Conservation (phyloP, 1,140 invertebrate genomes). For the Drosophila miranda region DNA sequence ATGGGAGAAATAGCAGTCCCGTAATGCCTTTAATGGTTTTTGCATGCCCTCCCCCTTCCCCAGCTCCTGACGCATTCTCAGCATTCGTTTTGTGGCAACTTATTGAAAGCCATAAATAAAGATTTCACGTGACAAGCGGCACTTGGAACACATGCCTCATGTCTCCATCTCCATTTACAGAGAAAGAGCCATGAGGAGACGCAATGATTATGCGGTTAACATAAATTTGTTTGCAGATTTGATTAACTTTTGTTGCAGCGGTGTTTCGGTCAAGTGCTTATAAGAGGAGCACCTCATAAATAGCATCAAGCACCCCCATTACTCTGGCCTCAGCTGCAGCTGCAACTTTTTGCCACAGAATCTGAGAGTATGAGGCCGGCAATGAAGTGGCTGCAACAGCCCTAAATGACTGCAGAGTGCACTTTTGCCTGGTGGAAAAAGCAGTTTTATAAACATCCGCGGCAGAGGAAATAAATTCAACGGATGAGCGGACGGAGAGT, state of each 20-base stretch:
- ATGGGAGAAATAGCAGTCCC: conserved; percentile 39
- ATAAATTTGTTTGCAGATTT: conserved; percentile 67
- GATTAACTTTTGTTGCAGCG: conserved; percentile 44
- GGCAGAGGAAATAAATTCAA: conserved; percentile 43
- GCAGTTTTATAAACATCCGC: conserved; percentile 63
- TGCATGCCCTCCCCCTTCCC: conserved; percentile 25
- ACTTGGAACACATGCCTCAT: conserved; percentile 45
- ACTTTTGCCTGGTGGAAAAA: conserved; percentile 47
- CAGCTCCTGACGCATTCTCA: conserved; percentile 13
- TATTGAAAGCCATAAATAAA: conserved; percentile 82
- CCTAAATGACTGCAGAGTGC: conserved; percentile 65
- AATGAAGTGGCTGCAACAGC: conserved; percentile 24
- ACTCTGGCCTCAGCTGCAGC: conserved; percentile 24
- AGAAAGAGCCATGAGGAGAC: conserved; percentile 7
- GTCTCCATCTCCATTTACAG: conserved; percentile 3
- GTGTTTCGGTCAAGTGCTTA: conserved; percentile 39
- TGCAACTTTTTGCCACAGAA: conserved; percentile 44
- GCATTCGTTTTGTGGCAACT: conserved; percentile 59
- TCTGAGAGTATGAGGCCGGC: conserved; percentile 30
- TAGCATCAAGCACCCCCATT: conserved; percentile 28
- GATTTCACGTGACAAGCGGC: conserved; percentile 60
- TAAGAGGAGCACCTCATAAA: conserved; percentile 35
- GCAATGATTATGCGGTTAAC: conserved; percentile 75
- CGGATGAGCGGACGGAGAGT: not conserved
- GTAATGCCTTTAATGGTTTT: conserved; percentile 80